Conservation (phyloP, 2,888 invertebrate species). For the Calliopum simillimum region DNA sequence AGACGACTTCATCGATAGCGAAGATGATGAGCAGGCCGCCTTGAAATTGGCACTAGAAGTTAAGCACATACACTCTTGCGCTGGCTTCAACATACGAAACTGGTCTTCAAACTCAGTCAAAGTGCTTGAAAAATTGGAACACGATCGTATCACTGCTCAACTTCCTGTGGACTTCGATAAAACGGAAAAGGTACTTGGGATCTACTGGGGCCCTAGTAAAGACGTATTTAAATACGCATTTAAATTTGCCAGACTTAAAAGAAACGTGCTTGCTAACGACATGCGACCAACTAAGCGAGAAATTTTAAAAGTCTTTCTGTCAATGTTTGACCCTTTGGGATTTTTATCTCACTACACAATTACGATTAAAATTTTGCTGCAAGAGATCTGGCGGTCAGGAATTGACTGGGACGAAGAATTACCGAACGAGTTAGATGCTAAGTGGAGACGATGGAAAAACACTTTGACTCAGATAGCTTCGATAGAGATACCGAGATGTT, state of each 20-base stretch:
- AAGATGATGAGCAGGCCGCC: constrained; percentile 23
- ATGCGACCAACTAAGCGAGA: too few species aligned
- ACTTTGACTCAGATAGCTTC: too few species aligned
- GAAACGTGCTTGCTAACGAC: too few species aligned
- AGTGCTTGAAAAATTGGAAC: constrained; percentile 10
- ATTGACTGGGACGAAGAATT: constrained; percentile 39
- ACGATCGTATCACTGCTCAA: not conserved
- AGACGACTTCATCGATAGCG: too few species aligned
- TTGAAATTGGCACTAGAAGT: constrained; percentile 27
- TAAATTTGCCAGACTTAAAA: constrained; percentile 41
- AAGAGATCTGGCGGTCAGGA: constrained; percentile 41
- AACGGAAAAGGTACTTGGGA: constrained; percentile 38
- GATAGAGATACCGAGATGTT: too few species aligned
- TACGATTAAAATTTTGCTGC: constrained; percentile 39
- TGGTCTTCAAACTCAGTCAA: constrained; percentile 33
- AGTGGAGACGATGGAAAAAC: too few species aligned
- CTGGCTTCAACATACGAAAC: too few species aligned
- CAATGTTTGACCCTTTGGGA: too few species aligned
- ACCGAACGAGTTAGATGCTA: too few species aligned
- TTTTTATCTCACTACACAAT: constrained; percentile 41
- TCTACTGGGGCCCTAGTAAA: constrained; percentile 39
- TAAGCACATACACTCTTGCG: constrained; percentile 5
- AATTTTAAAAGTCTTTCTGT: too few species aligned
- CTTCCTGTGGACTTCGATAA: constrained; percentile 25
- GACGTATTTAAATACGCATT: constrained; percentile 40